These are phyloP conservation scores for Drosophila varians DNA, from an alignment of 1,140 invertebrate species.

Conservation along the genomic window DNA sequence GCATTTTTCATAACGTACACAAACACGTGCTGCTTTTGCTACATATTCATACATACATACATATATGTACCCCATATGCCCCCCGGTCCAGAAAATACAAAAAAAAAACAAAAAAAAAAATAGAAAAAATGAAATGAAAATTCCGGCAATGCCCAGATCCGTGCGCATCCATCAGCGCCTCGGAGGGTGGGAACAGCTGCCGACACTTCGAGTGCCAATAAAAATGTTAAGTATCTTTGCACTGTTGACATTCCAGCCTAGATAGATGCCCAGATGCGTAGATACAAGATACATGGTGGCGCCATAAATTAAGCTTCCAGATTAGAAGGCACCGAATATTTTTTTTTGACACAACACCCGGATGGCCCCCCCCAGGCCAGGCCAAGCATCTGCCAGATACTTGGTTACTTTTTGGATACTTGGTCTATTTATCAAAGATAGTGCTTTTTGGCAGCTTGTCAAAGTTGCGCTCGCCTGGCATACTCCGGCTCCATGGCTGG, in stretches of 20 bases:
- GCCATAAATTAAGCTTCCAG: constrained; percentile 58
- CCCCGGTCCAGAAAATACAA: neutral
- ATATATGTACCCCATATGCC: too few species aligned
- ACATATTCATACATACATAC: constrained; percentile 48
- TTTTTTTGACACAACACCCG: constrained; percentile 69
- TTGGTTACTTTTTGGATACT: neutral
- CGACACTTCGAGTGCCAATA: constrained; percentile 78
- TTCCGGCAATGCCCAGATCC: constrained; percentile 26
- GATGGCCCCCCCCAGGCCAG: constrained; percentile 31
- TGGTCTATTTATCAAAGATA: constrained; percentile 14
- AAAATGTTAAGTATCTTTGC: constrained; percentile 82
- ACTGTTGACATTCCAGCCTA: constrained; percentile 68
- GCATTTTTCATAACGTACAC: constrained; percentile 73
- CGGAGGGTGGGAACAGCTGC: constrained; percentile 72
- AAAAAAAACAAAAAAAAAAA: constrained; percentile 14
- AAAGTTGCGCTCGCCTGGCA: constrained; percentile 11
- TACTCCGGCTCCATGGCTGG: neutral
- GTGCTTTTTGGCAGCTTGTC: constrained; percentile 19
- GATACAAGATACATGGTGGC: constrained; percentile 58
- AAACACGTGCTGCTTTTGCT: constrained; percentile 67
- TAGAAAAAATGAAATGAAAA: constrained; percentile 51
- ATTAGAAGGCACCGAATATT: constrained; percentile 51
- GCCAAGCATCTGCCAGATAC: constrained; percentile 41
- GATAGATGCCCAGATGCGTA: constrained; percentile 38
- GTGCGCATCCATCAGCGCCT: constrained; percentile 72